phyloP scores from a whole-genome alignment of 1,140 invertebrate species.

The Lasioglossum albipes region DNA sequence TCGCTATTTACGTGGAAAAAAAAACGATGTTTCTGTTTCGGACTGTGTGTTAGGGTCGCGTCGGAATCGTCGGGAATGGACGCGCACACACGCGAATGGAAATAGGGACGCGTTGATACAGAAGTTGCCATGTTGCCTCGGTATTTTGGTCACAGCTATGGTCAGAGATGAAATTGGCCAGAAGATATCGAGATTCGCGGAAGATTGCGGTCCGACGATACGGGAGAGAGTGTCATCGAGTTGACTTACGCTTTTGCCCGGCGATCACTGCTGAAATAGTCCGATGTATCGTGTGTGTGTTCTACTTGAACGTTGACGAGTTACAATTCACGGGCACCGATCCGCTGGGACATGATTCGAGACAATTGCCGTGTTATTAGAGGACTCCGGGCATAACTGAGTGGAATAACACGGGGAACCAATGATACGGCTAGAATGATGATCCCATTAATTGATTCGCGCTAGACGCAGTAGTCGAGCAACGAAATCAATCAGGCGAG shows the following conservation, averaged over 20 bases:
- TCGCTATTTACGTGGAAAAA: not conserved
- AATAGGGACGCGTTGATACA: not conserved
- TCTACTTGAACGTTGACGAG: slow-evolving; percentile 1
- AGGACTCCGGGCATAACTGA: too few relatives aligned
- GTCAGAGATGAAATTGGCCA: not conserved
- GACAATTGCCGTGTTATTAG: not conserved
- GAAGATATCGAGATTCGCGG: not conserved
- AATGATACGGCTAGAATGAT: too few relatives aligned
- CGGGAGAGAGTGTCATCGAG: not conserved
- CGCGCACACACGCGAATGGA: slow-evolving; percentile 8
- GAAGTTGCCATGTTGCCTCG: not conserved
- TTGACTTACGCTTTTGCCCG: not conserved
- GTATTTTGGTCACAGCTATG: not conserved
- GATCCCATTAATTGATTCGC: too few relatives aligned
- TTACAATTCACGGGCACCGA: not conserved
- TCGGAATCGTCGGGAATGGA: slow-evolving; percentile 18
- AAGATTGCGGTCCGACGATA: not conserved
- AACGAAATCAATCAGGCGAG: too few relatives aligned
- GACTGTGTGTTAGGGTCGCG: not conserved
- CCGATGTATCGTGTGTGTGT: not conserved
- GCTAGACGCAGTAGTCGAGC: too few relatives aligned
- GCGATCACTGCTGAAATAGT: not conserved
- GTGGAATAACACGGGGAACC: too few relatives aligned
- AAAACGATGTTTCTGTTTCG: not conserved
- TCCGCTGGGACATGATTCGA: not conserved